phyloP scores from a whole-genome alignment of 2,113 vertebrate genomes.

The Centropus bengalensis region DNA sequence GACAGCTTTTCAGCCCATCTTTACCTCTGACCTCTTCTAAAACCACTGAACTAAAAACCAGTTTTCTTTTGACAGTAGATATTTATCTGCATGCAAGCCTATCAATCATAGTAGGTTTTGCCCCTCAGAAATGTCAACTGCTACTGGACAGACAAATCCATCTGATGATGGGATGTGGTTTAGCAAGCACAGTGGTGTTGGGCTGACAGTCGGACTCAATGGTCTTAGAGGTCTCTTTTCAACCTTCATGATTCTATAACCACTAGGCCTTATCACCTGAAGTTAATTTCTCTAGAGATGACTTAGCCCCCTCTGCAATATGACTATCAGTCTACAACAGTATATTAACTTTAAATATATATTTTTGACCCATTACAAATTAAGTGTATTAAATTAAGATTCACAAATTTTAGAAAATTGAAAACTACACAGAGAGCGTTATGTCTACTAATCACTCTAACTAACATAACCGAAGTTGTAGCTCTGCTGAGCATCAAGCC shows the following conservation, averaged over 20 bases:
- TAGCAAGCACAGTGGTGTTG: no score
- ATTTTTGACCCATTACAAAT: neutral
- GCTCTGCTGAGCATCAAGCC: neutral
- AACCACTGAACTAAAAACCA: neutral
- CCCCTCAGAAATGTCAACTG: neutral
- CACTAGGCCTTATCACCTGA: neutral
- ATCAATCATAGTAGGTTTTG: accelerated
- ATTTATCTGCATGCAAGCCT: neutral
- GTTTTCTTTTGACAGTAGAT: neutral
- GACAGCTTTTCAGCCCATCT: neutral
- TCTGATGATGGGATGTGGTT: neutral
- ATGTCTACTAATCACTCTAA: neutral
- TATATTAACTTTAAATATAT: neutral
- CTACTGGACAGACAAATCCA: neutral
- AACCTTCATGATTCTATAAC: neutral
- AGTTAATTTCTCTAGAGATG: neutral
- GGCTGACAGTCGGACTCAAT: no score
- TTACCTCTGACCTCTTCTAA: neutral
- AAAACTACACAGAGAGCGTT: neutral
- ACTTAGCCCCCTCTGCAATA: neutral
- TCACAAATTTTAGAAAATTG: neutral
- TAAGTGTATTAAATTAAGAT: neutral
- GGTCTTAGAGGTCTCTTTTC: no score
- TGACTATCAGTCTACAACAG: neutral
- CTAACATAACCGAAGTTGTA: neutral